Evolutionary conservation across 2,797 vertebrate genomes (phyloP).

Genomic region (Pseudomugil gertrudae): DNA sequence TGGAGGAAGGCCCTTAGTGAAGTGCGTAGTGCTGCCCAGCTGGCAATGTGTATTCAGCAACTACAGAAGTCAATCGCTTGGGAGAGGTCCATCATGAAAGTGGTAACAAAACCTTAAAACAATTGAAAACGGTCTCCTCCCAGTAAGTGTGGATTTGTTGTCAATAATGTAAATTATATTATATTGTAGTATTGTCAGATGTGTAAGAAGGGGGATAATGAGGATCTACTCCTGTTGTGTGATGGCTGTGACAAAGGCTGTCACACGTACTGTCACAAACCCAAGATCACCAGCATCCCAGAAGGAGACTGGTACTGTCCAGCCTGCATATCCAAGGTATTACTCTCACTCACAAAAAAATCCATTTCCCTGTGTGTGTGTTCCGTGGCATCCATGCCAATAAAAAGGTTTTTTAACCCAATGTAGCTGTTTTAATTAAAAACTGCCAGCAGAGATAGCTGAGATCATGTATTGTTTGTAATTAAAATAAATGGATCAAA

Average conservation of each 20-base stretch:
- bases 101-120: conserved; percentile 82
- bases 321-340: conserved; percentile 97
- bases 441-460: neutral
- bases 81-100: conserved; percentile 99
- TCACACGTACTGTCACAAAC: conserved; percentile 98
- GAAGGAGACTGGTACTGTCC: conserved; percentile 99
- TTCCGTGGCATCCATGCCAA: neutral
- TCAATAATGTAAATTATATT: conserved; percentile 19
- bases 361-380: neutral
- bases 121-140: neutral
- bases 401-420: neutral
- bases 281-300: conserved; percentile 95
- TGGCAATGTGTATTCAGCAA: conserved; percentile 98
- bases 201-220: conserved; percentile 97
- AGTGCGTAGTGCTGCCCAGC: conserved; percentile 94
- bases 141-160: neutral
- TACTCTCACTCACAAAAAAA: neutral
- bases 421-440: neutral
- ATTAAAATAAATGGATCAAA: neutral
- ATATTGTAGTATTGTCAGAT: conserved; percentile 95
- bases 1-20: conserved; percentile 96
- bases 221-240: conserved; percentile 96
- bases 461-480: neutral
- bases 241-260: conserved; percentile 99
- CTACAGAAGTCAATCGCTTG: conserved; percentile 99